phyloP scores from a whole-genome alignment of 2,113 vertebrate genomes.

The Nycticebus coucang region DNA sequence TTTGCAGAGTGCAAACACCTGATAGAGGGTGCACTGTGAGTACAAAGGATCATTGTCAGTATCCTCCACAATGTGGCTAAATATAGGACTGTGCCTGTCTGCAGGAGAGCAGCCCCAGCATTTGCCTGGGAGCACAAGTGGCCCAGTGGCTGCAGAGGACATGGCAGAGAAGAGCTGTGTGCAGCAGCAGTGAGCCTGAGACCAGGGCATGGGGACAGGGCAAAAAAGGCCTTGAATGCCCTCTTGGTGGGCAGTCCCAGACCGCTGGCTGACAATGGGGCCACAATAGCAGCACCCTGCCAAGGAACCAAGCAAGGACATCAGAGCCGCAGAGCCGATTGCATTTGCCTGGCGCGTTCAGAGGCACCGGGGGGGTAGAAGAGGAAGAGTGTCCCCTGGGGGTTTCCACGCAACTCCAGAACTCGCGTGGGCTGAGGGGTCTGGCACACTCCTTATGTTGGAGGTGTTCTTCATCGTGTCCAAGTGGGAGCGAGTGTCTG shows the following conservation, averaged over 20 bases:
- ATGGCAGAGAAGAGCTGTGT: neutral
- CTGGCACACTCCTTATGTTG: accelerated
- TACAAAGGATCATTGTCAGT: neutral
- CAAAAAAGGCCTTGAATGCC: neutral
- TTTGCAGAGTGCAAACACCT: neutral
- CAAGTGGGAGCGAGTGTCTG: neutral
- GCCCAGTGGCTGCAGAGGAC: neutral
- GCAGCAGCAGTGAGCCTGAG: neutral
- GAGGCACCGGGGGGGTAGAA: neutral
- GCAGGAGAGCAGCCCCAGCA: neutral
- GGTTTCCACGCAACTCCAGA: neutral
- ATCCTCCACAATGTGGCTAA: neutral
- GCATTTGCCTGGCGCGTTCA: too few relatives aligned
- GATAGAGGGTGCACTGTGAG: neutral
- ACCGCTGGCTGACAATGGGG: neutral
- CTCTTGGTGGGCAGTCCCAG: accelerated
- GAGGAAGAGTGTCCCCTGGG: neutral
- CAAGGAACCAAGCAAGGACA: neutral
- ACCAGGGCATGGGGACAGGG: neutral
- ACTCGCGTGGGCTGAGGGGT: accelerated
- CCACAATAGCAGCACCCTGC: accelerated
- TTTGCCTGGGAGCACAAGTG: neutral
- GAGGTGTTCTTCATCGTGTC: neutral
- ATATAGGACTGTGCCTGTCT: neutral
- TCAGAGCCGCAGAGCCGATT: neutral